phyloP scores from a whole-genome alignment of 2,888 invertebrate genomes.

The Cerceris ruficornis region DNA sequence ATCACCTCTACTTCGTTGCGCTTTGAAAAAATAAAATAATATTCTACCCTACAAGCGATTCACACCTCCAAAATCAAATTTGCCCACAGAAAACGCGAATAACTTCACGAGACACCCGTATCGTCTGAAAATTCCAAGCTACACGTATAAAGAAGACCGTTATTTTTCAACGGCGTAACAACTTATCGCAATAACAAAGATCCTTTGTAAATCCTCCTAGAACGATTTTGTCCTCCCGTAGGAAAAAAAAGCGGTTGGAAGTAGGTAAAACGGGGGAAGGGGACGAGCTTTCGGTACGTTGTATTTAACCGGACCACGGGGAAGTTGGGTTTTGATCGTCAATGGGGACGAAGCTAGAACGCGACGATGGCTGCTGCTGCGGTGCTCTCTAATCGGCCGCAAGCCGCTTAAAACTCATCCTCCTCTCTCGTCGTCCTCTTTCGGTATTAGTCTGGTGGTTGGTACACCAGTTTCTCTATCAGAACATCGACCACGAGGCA shows the following conservation, averaged over 20 bases:
- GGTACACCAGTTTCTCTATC: conserved; percentile 57
- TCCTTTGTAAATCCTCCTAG: too few species aligned
- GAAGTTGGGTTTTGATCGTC: conserved; percentile 66
- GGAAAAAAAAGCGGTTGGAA: conserved; percentile 1
- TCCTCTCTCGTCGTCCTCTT: conserved; percentile 39
- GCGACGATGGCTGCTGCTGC: conserved; percentile 60
- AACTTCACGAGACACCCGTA: too few species aligned
- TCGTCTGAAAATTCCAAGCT: too few species aligned
- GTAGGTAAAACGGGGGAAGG: conserved; percentile 7
- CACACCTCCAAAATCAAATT: too few species aligned
- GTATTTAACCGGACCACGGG: conserved; percentile 57
- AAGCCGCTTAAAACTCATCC: conserved; percentile 73
- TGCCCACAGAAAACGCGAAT: too few species aligned
- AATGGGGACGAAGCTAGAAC: conserved; percentile 63
- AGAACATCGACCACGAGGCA: conserved; percentile 35
- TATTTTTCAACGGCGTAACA: too few species aligned
- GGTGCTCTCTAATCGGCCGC: conserved; percentile 73
- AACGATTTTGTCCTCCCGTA: too few species aligned
- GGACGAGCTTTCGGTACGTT: conserved; percentile 33
- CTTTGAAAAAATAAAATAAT: too few species aligned
- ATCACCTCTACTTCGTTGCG: too few species aligned
- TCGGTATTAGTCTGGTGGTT: conserved; percentile 47
- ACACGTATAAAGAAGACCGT: too few species aligned
- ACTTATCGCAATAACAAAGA: not conserved
- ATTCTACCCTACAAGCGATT: too few species aligned